Conservation (phyloP, 2,888 invertebrate genomes). For the Drosophila borborema region DNA sequence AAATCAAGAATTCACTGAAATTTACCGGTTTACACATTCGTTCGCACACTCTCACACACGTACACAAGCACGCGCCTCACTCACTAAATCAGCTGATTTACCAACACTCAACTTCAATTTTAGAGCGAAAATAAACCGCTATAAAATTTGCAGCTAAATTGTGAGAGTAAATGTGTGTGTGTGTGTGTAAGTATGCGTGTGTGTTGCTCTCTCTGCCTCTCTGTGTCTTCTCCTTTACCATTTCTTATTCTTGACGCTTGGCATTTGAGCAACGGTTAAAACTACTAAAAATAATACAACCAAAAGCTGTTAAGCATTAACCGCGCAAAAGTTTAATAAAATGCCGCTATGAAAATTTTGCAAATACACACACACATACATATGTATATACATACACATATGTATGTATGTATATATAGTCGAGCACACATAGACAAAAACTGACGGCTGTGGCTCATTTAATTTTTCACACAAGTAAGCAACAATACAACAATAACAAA, state of each 20-base stretch:
- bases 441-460: slow-evolving; percentile 48
- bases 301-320: slow-evolving; percentile 55
- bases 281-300: slow-evolving; percentile 18
- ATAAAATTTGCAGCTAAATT: slow-evolving; percentile 27
- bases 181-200: not conserved
- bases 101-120: slow-evolving; percentile 23
- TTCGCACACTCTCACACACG: not conserved
- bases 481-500: slow-evolving; percentile 16
- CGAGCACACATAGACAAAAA: slow-evolving; percentile 21
- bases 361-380: slow-evolving; percentile 4
- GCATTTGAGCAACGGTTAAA: slow-evolving; percentile 55
- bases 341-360: slow-evolving; percentile 35
- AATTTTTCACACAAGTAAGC: slow-evolving; percentile 51
- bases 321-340: slow-evolving; percentile 30
- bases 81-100: slow-evolving; percentile 40
- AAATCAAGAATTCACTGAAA: slow-evolving; percentile 4
- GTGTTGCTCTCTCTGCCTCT: not conserved
- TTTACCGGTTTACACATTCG: slow-evolving; percentile 12
- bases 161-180: slow-evolving; percentile 1
- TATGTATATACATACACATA: not conserved
- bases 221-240: not conserved
- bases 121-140: slow-evolving; percentile 24
- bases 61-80: not conserved
- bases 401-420: no score
- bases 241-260: slow-evolving; percentile 39